Evolutionary conservation across 2,888 invertebrate genomes (phyloP), one percentile per base, ranked within the genome.

Genomic region (Agrilus mali): DNA sequence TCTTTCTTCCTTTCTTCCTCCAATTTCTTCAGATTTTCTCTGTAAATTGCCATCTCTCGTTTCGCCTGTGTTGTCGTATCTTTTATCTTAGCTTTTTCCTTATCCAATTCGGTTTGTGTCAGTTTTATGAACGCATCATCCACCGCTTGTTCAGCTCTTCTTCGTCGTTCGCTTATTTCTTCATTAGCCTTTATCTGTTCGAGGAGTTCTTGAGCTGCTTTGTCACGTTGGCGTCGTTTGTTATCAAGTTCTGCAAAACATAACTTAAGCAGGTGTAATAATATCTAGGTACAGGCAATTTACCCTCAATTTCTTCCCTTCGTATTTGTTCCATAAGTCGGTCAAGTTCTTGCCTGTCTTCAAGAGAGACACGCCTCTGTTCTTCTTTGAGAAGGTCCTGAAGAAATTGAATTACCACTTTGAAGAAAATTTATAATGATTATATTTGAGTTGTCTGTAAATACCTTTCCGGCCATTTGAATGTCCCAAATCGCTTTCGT

Each of bases 381-480:
- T 65, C 60, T 40, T 51, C 50, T 48, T 56, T 57, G 3, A 61
- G 43, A n/a, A 62, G 38, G 46, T 60, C 50, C 47, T 50, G 36
- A 40, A 46, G 31, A 17, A 20, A 16, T 20, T 20, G 22, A 13
- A 10, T 8, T 38, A 42, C 15, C 7, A 40, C 27, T 14, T 36
- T 40, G 8, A 7, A 10, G 12, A 42, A 42, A 41, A 27, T 14
- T 38, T 37, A 10, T 22, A 43, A 15, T 7, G 13, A 7, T 36
- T 12, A 12, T 36, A n/a, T n/a, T n/a, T n/a, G 5, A 14, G 10
- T 27, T 15, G 22, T 15, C n/a, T 35, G n/a, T 16, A 3, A 15
- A 20, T 53, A 58, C 57, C 42, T 63, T 64, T 17, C 60, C 64
- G 47, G 56, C 51, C 6, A 66, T 52, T 55, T 67, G 67, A 45